Evolutionary conservation across 2,797 vertebrate genomes (phyloP), one percentile per base, ranked within the genome.

Genomic region (Mus caroli): DNA sequence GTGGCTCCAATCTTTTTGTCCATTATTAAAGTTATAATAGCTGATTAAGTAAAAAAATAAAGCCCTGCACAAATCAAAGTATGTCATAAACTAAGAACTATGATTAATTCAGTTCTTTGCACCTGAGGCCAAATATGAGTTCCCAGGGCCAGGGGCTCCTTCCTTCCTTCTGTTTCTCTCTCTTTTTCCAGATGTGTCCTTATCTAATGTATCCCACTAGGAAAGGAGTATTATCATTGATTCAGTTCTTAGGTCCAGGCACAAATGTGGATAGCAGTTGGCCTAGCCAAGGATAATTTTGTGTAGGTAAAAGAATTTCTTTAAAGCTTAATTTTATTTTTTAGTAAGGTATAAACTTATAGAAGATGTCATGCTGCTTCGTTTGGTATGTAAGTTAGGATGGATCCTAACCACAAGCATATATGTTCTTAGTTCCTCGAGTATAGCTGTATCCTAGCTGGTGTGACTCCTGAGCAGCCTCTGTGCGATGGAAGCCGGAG

Each of bases 171-270:
- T 95, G 82, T 34, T 79, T 52, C 71, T 43, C 14, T 11, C n/a
- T 62, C 7, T 46, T 13, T 60, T 93, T 93, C 90, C 78, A 95
- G 96, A 93, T 94, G 67, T 78, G 79, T 26, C 62, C 60, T 67
- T 82, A 86, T 86, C 87, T 31, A 64, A 88, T 88, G 52, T 58
- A 86, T 22, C 60, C 76, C 24, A 15, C 0, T 75, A 85, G 77
- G 54, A 62, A 96, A 85, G 64, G 80, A 94, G 67, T 88, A 69
- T 95, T 95, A 80, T 95, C 67, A 88, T 93, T 92, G 90, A 79
- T 97, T 94, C 71, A 82, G 56, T 94, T 91, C 58, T 64, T 91
- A 77, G 88, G 40, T 54, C 71, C 31, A 89, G 92, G 92, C 31
- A 34, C 90, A n/a, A 73, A 73, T 62, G 15, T 13, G 43, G 34